phyloP scores from a whole-genome alignment of 2,888 invertebrate species.

The Drosophila borborema region DNA sequence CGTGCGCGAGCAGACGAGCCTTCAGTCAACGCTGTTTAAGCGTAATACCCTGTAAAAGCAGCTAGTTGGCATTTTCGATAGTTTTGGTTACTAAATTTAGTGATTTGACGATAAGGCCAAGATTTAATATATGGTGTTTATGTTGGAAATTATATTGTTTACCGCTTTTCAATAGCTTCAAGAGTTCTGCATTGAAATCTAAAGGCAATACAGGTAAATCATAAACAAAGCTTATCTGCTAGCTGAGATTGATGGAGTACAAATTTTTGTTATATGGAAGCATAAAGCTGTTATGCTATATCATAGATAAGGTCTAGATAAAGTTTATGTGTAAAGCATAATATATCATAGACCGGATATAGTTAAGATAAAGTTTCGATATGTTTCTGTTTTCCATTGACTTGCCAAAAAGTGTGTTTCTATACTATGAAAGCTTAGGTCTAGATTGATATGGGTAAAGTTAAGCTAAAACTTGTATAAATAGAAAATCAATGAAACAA shows the following conservation, averaged over 20 bases:
- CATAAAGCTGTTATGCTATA: not conserved
- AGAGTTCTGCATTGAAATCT: not conserved
- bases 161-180: not conserved
- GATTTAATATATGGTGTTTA: not conserved
- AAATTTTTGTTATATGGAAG: not conserved
- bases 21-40: not conserved
- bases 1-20: slow-evolving; percentile 47
- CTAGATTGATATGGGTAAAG: not conserved
- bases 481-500: too few species aligned
- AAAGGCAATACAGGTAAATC: fast-evolving
- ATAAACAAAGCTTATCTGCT: not conserved
- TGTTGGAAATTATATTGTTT: not conserved
- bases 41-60: slow-evolving; percentile 4
- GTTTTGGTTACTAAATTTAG: not conserved
- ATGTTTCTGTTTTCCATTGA: not conserved
- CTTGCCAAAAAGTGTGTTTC: too few species aligned
- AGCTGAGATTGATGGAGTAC: not conserved
- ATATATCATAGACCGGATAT: not conserved
- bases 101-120: not conserved
- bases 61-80: not conserved
- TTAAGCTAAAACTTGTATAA: not conserved
- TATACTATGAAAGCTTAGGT: too few species aligned
- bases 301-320: not conserved
- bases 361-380: not conserved
- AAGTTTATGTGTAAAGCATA: not conserved